Evolutionary conservation across 2,113 vertebrate genomes (phyloP).

Genomic region (Struthidea cinerea): DNA sequence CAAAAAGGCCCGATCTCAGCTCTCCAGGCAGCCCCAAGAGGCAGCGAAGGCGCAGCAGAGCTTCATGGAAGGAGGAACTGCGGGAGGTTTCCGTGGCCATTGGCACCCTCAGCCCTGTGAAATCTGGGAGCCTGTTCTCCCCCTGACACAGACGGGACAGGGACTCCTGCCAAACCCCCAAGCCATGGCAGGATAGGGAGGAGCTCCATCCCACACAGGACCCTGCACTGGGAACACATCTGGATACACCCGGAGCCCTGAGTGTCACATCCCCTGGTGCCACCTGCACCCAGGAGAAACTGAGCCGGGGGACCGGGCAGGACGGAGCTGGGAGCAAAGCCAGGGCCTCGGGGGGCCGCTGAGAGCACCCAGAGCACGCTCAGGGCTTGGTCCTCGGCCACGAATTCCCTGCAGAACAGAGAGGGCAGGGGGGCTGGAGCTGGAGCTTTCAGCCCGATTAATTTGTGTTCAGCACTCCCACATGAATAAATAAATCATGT

Average conservation of each 20-base stretch:
- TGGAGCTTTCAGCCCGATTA: not conserved
- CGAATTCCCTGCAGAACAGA: not conserved
- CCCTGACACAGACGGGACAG: not conserved
- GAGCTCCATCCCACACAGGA: not conserved
- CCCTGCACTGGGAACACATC: accelerated
- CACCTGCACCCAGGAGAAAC: not conserved
- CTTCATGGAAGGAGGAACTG: not conserved
- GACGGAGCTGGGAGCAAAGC: not conserved
- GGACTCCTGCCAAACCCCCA: not conserved
- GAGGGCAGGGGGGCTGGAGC: not conserved
- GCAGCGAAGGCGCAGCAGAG: accelerated
- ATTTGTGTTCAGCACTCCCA: not conserved
- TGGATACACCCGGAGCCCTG: not conserved
- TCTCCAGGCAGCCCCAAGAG: not conserved
- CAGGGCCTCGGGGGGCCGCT: not conserved
- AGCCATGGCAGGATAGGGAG: not conserved
- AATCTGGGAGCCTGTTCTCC: not conserved
- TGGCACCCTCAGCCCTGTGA: not conserved
- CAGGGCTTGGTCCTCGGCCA: accelerated
- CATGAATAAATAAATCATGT: conserved; percentile 51
- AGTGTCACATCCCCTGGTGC: not conserved
- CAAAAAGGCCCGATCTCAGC: not conserved
- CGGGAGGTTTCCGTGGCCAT: accelerated
- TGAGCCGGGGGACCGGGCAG: not conserved
- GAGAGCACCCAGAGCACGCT: not conserved